Base-by-base conservation (phyloP, 2,888 invertebrate species). In the Orgyia antiqua region DNA sequence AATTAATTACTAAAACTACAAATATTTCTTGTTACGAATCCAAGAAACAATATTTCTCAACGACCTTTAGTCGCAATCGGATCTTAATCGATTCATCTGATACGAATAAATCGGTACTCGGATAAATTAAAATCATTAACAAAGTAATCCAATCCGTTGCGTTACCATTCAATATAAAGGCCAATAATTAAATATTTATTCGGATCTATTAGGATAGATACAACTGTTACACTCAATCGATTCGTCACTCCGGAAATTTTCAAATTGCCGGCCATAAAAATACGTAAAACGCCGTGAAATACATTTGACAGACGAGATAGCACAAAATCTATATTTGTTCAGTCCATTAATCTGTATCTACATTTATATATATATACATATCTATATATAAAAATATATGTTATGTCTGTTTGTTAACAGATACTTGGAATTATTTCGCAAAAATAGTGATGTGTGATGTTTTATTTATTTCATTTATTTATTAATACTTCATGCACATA, bases 121-220 rank as follows among this genome's bases (percentile, higher is more conserved):
- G 54, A 54, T 60, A 68, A 71, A 78, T 74, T 67, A 72, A 68
- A 69, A 60, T 68, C 58, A 78, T 76, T 68, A 76, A 70, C 65
- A 63, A 68, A 74, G 63, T 68, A 56, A 68, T 64, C 58, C 55
- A 58, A 67, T 66, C 68, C 60, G 70, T 72, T 68, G 72, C 75
- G 76, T 75, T 79, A 78, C 79, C 73, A 82, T 79, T 78, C 70
- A 56, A 70, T 67, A 76, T 75, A 80, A 77, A 82, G 64, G 62
- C 58, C 60, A 57, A 69, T 75, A 72, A 82, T 82, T 82, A 82
- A 84, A 83, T 82, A 80, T 83, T 80, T 79, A 80, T 71, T 79
- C 79, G 75, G 75, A 71, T 70, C 73, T 55, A 80, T 79, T 78
- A 70, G 68, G 58, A 73, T 68, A 68, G 68, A 66, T 63, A 59